Conservation (phyloP, 2,888 invertebrate species). For the Dasypogon diadema region DNA sequence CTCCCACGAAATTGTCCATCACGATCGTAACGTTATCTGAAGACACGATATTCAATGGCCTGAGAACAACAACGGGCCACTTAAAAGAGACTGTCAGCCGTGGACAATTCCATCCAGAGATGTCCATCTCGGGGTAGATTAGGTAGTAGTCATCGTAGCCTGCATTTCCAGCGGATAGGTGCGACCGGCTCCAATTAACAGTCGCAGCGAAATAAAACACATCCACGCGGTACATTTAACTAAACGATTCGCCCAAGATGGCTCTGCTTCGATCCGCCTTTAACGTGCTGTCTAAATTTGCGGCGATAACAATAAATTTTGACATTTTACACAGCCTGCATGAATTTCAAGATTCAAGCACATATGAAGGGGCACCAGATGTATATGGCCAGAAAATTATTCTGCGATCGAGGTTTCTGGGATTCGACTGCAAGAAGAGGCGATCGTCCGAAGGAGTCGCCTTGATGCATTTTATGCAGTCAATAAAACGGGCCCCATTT, state of each 20-base stretch:
- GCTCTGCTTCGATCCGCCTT: slow-evolving; percentile 20
- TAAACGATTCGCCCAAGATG: slow-evolving; percentile 43
- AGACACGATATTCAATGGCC: slow-evolving; percentile 53
- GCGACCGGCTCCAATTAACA: slow-evolving; percentile 52
- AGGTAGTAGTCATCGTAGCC: not conserved
- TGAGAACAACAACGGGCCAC: slow-evolving; percentile 45
- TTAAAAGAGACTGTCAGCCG: slow-evolving; percentile 39
- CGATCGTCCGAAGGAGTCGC: slow-evolving; percentile 19
- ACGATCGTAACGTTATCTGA: slow-evolving; percentile 55
- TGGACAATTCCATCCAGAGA: slow-evolving; percentile 5
- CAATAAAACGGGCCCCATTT: slow-evolving; percentile 47
- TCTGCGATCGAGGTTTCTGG: not conserved
- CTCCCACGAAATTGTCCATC: slow-evolving; percentile 55
- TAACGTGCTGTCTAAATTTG: slow-evolving; percentile 51
- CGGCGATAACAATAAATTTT: slow-evolving; percentile 55
- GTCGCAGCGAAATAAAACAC: slow-evolving; percentile 50
- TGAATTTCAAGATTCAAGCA: slow-evolving; percentile 37
- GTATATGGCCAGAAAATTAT: not conserved
- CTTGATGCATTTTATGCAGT: slow-evolving; percentile 53
- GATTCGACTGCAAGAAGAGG: slow-evolving; percentile 18
- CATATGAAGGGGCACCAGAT: slow-evolving; percentile 12
- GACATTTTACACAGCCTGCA: slow-evolving; percentile 45
- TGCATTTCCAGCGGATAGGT: slow-evolving; percentile 8
- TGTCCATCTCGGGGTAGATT: slow-evolving; percentile 22
- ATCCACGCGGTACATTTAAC: slow-evolving; percentile 50